Percentiles rank a stretch among this genome's conserved stretches.
Evolutionary conservation across 2,113 vertebrate species (phyloP).

Genomic region (Haemorhous mexicanus): DNA sequence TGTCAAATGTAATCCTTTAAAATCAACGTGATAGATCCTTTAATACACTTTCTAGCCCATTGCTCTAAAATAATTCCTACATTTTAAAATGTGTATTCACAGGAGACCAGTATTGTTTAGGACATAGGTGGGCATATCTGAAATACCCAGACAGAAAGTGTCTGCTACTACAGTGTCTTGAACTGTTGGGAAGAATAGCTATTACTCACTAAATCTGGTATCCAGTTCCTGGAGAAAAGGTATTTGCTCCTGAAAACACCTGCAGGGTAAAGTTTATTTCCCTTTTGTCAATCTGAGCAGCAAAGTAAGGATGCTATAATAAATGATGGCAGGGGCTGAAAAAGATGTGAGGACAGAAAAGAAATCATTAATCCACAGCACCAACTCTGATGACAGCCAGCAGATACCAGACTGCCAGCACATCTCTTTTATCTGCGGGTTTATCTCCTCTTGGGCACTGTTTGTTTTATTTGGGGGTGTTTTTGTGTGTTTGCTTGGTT

Average conservation of each 20-base stretch:
- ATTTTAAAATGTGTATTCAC: not conserved
- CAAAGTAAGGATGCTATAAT: not conserved
- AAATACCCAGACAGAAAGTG: not conserved
- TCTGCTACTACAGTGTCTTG: not conserved
- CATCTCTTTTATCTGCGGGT: not conserved
- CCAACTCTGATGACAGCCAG: not conserved
- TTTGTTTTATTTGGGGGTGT: not conserved
- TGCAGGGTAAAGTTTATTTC: conserved; percentile 40
- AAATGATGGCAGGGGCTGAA: conserved; percentile 15
- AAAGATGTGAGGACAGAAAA: conserved; percentile 27
- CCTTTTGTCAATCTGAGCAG: not conserved
- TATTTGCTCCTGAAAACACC: conserved; percentile 31
- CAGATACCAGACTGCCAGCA: not conserved
- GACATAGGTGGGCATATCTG: not conserved
- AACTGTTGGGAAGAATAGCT: not conserved
- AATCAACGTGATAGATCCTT: not conserved
- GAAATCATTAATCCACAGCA: conserved; percentile 35
- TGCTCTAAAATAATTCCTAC: not conserved
- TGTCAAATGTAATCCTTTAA: conserved; percentile 6
- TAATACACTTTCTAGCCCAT: not conserved
- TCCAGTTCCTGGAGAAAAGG: not conserved
- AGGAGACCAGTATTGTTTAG: not conserved
- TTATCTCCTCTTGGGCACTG: not conserved
- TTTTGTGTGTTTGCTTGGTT: not conserved
- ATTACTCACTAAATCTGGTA: not conserved